Evolutionary conservation across 2,888 invertebrate genomes (phyloP).

Genomic region (Hoplodrina ambigua): DNA sequence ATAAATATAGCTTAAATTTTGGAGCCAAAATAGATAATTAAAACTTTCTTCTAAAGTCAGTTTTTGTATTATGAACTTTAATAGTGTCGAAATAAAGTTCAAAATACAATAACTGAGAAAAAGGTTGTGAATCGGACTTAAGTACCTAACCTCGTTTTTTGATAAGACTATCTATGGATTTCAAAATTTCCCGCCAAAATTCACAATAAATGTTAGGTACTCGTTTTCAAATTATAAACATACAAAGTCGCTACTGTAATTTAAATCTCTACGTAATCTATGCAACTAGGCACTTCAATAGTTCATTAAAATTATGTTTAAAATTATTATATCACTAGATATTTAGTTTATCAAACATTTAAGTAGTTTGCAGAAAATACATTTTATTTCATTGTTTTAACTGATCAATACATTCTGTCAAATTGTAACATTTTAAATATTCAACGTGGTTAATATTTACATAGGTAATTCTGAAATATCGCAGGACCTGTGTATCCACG

Average conservation of each 20-base stretch:
- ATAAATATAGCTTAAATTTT: too few relatives aligned
- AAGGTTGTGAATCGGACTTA: too few relatives aligned
- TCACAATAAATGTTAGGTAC: not conserved
- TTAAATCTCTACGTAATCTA: conserved; percentile 62
- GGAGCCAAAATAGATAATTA: not conserved
- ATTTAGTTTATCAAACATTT: conserved; percentile 51
- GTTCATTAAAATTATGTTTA: conserved; percentile 66
- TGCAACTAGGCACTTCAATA: conserved; percentile 79
- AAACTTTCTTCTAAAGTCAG: not conserved
- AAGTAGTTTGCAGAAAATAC: conserved; percentile 54
- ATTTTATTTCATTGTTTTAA: conserved; percentile 40
- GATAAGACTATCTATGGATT: too few relatives aligned
- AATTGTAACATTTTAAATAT: conserved; percentile 51
- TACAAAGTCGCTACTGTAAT: conserved; percentile 43
- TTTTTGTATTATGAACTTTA: not conserved
- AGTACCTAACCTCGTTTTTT: too few relatives aligned
- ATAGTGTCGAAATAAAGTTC: not conserved
- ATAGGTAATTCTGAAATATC: conserved; percentile 46
- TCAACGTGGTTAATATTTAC: conserved; percentile 52
- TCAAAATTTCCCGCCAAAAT: conserved; percentile 17
- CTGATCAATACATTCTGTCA: conserved; percentile 55
- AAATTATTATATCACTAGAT: conserved; percentile 56
- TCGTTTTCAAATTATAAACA: conserved; percentile 16
- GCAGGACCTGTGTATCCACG: conserved; percentile 10
- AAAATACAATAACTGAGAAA: too few relatives aligned